Conservation (phyloP, 2,797 vertebrate species). For the Myripristis jacobus region DNA sequence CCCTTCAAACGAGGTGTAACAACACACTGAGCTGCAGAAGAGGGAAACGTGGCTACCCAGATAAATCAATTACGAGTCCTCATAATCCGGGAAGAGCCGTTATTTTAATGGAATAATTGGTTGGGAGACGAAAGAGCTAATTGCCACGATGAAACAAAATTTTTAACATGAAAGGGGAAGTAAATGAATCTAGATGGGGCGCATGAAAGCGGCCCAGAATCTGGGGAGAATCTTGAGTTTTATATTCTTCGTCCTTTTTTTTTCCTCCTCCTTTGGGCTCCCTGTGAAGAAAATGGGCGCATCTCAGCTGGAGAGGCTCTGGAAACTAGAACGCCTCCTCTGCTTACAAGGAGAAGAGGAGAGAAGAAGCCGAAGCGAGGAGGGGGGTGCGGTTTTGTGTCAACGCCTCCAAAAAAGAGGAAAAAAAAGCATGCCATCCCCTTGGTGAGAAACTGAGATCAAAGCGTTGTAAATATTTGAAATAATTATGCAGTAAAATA, state of each 20-base stretch:
- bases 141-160: slow-evolving; percentile 80
- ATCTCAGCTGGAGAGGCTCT: slow-evolving; percentile 45
- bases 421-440: slow-evolving; percentile 19
- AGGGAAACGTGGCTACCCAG: slow-evolving; percentile 43
- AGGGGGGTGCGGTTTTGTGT: slow-evolving; percentile 36
- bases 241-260: slow-evolving; percentile 66
- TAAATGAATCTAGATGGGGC: slow-evolving; percentile 79
- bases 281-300: slow-evolving; percentile 43
- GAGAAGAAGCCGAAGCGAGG: slow-evolving; percentile 20
- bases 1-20: slow-evolving; percentile 74
- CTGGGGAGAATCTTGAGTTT: slow-evolving; percentile 74
- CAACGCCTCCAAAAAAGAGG: slow-evolving; percentile 37
- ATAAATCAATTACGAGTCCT: slow-evolving; percentile 75
- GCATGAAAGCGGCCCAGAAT: slow-evolving; percentile 71
- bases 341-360: slow-evolving; percentile 45
- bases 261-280: no score
- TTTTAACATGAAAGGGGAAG: slow-evolving; percentile 76
- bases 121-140: slow-evolving; percentile 74
- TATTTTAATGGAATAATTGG: slow-evolving; percentile 80
- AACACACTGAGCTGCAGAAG: slow-evolving; percentile 61
- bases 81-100: slow-evolving; percentile 71
- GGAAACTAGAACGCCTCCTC: slow-evolving; percentile 63
- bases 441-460: slow-evolving; percentile 45
- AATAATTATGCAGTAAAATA: slow-evolving; percentile 59
- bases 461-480: slow-evolving; percentile 57